Conservation (phyloP, 2,888 invertebrate species). For the Lamellibrachia satsuma region DNA sequence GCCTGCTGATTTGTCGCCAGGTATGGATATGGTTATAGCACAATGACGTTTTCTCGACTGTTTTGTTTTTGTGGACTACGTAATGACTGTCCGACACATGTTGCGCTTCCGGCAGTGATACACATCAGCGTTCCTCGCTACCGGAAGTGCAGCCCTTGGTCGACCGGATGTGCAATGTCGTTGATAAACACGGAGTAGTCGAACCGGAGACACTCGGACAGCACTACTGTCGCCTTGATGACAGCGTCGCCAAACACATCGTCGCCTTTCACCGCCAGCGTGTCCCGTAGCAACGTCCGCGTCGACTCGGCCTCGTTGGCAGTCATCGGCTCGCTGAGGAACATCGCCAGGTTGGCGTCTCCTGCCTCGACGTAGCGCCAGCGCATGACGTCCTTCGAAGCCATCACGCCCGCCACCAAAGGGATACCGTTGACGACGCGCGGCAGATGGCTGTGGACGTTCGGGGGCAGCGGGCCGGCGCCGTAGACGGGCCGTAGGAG, state of each 20-base stretch:
- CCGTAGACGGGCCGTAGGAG: not conserved
- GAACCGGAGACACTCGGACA: not conserved
- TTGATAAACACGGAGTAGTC: not conserved
- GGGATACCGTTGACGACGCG: not conserved
- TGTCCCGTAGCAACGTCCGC: not conserved
- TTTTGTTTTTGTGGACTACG: too few relatives aligned
- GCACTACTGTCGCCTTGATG: not conserved
- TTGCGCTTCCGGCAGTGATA: not conserved
- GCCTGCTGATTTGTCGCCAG: too few relatives aligned
- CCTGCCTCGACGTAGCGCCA: not conserved
- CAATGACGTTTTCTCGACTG: too few relatives aligned
- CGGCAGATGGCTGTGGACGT: not conserved
- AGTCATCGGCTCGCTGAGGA: not conserved
- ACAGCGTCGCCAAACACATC: not conserved
- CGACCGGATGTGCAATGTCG: not conserved
- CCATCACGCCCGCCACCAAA: not conserved
- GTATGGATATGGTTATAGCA: too few relatives aligned
- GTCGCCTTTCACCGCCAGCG: not conserved
- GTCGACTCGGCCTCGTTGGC: not conserved
- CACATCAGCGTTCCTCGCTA: not conserved
- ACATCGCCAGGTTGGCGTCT: slow-evolving; percentile 5
- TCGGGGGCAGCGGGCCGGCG: not conserved
- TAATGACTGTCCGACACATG: too few relatives aligned
- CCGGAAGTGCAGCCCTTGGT: slow-evolving; percentile 17
- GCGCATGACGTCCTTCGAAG: not conserved